phyloP scores from a whole-genome alignment of 2,888 invertebrate genomes.

The Eumacrocentrus americanus region DNA sequence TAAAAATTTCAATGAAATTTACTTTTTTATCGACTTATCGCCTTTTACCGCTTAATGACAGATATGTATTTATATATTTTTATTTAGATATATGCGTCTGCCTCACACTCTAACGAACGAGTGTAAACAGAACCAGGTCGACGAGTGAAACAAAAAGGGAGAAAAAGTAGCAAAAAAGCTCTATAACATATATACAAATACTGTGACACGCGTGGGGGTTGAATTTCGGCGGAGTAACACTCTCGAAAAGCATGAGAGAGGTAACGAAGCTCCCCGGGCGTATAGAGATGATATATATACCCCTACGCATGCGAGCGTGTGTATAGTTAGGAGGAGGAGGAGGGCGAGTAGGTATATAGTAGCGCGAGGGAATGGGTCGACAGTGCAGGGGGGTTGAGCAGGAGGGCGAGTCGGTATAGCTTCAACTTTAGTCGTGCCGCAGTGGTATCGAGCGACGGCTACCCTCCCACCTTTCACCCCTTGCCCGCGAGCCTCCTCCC shows the following conservation, averaged over 20 bases:
- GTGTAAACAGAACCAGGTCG: not conserved
- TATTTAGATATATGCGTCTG: too few relatives aligned
- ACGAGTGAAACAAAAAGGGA: not conserved
- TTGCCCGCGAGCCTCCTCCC: conserved; percentile 37
- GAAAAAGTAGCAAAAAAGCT: not conserved
- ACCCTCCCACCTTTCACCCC: conserved; percentile 46
- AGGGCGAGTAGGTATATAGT: not conserved
- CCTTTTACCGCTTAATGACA: too few relatives aligned
- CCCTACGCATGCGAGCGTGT: not conserved
- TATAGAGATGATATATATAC: conserved; percentile 11
- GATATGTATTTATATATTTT: too few relatives aligned
- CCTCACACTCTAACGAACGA: too few relatives aligned
- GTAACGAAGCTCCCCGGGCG: not conserved
- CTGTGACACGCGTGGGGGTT: not conserved
- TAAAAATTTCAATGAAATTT: too few relatives aligned
- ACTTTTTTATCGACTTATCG: too few relatives aligned
- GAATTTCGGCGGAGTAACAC: not conserved
- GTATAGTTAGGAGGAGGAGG: not conserved
- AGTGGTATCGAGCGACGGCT: conserved; percentile 60
- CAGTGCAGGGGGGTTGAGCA: conserved; percentile 24
- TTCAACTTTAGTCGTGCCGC: conserved; percentile 59
- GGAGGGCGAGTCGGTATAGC: conserved; percentile 39
- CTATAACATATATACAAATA: not conserved
- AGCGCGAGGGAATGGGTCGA: conserved; percentile 16
- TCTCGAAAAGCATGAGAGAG: not conserved